phyloP scores from a whole-genome alignment of 1,140 invertebrate species.

The Cecropterus lyciades region DNA sequence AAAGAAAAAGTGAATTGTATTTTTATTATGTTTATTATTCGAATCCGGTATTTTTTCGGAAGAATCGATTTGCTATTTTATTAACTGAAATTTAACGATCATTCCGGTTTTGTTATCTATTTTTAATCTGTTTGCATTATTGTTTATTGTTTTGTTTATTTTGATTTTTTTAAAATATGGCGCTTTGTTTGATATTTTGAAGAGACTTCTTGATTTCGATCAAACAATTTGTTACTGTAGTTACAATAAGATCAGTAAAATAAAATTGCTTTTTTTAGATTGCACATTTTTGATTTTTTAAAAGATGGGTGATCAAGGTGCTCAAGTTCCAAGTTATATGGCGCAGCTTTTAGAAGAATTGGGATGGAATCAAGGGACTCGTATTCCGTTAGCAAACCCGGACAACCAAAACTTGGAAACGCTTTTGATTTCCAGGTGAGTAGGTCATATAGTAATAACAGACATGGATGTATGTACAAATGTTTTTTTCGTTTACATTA shows the following conservation, averaged over 20 bases:
- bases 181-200: constrained; percentile 43
- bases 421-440: constrained; percentile 61
- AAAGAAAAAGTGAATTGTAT: no score
- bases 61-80: not conserved
- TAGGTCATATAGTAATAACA: no score
- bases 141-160: constrained; percentile 37
- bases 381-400: constrained; percentile 89
- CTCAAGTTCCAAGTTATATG: constrained; percentile 74
- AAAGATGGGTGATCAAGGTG: constrained; percentile 50
- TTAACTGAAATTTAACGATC: not conserved
- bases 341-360: constrained; percentile 87
- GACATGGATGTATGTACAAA: no score
- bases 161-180: constrained; percentile 42
- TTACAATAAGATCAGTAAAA: not conserved
- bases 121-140: not conserved
- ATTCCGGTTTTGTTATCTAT: not conserved
- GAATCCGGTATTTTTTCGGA: no score
- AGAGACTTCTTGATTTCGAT: constrained; percentile 29
- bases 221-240: constrained; percentile 11
- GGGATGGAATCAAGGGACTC: constrained; percentile 89
- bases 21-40: no score
- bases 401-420: constrained; percentile 88
- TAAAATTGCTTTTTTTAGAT: not conserved
- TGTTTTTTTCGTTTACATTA: no score
- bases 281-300: constrained; percentile 4